phyloP scores from a whole-genome alignment of 2,113 vertebrate species.

The Falco punctatus region DNA sequence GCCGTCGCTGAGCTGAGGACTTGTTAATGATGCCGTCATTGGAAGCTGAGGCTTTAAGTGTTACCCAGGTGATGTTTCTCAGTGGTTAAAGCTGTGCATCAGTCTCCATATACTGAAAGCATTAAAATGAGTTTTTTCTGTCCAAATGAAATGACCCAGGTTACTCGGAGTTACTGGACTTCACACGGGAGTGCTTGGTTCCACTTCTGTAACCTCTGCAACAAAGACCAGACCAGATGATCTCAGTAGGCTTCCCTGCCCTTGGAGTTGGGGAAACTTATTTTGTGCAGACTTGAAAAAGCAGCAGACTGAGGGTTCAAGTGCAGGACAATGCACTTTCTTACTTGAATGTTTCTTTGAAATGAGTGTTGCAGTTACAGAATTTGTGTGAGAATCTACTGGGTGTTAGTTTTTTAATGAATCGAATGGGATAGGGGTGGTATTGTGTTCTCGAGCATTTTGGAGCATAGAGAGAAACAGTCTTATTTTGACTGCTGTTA shows the following conservation, averaged over 20 bases:
- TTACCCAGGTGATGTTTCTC: not conserved
- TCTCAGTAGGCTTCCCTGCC: not conserved
- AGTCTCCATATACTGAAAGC: not conserved
- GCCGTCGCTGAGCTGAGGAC: not conserved
- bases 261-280: no score
- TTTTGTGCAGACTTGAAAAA: not conserved
- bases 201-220: fast-evolving
- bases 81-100: fast-evolving
- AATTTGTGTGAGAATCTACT: not conserved
- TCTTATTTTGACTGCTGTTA: not conserved
- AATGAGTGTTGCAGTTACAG: not conserved
- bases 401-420: not conserved
- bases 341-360: no score
- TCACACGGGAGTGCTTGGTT: fast-evolving
- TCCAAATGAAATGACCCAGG: not conserved
- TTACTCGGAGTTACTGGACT: not conserved
- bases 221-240: fast-evolving
- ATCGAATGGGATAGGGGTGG: no score
- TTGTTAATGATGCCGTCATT: no score
- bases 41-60: not conserved
- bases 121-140: not conserved
- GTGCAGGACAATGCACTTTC: not conserved
- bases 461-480: not conserved
- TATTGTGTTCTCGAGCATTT: not conserved
- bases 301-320: not conserved